A percentile compares a stretch with the other conserved stretches of the same genome.
Conservation (phyloP, 2,113 vertebrate species). For the Tachycineta bicolor region DNA sequence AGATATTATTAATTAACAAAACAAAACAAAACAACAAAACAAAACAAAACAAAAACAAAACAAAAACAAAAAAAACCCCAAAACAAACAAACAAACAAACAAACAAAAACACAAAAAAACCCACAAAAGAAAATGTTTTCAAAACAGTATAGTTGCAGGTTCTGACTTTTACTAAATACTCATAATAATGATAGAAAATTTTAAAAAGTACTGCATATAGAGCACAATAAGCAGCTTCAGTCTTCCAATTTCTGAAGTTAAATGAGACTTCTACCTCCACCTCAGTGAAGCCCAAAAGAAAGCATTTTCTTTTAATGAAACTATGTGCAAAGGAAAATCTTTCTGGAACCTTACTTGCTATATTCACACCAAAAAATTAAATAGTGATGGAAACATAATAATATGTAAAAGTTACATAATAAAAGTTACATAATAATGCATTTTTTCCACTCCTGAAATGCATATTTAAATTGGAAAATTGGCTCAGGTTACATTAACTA, state of each 20-base stretch:
- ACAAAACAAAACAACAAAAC: not conserved
- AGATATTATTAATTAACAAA: not conserved
- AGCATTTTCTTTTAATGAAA: not conserved
- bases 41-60: too few relatives aligned
- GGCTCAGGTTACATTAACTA: not conserved
- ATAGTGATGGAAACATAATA: not conserved
- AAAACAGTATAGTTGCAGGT: not conserved
- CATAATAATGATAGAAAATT: not conserved
- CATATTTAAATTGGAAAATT: not conserved
- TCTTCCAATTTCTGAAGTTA: not conserved
- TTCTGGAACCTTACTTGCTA: not conserved
- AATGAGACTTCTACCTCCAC: not conserved
- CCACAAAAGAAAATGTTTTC: not conserved
- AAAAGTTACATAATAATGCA: not conserved
- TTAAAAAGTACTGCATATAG: not conserved
- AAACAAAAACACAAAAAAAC: too few relatives aligned
- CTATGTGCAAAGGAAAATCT: not conserved
- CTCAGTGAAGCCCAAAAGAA: not conserved
- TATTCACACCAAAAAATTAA: not conserved
- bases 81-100: too few relatives aligned
- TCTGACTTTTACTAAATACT: not conserved
- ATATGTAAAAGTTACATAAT: not conserved
- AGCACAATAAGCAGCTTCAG: not conserved
- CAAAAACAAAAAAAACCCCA: too few relatives aligned
- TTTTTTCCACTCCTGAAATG: not conserved